phyloP scores from a whole-genome alignment of 2,888 invertebrate genomes.

The Drosophila mimetica region DNA sequence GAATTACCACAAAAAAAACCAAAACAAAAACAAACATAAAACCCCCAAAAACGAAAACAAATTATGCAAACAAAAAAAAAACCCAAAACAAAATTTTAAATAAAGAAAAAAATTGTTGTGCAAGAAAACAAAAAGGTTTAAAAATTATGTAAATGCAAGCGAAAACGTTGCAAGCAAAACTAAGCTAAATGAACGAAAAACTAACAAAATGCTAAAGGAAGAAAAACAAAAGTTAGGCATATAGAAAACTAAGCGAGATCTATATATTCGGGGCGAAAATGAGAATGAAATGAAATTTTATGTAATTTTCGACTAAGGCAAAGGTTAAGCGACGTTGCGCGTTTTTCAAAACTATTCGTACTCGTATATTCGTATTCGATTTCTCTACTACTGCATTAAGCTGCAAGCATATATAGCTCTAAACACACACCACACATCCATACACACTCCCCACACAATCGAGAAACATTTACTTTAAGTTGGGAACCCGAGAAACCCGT shows the following conservation, averaged over 20 bases:
- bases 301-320: conserved; percentile 73
- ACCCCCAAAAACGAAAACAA: conserved; percentile 27
- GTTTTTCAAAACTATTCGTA: conserved; percentile 67
- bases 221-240: conserved; percentile 46
- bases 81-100: conserved; percentile 34
- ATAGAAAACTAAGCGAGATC: conserved; percentile 57
- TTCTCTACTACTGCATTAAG: conserved; percentile 76
- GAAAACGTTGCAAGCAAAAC: conserved; percentile 39
- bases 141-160: conserved; percentile 35
- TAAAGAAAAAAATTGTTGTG: conserved; percentile 57
- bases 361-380: conserved; percentile 58
- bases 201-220: conserved; percentile 27
- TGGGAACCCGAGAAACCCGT: conserved; percentile 42
- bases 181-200: conserved; percentile 43
- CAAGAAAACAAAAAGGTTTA: conserved; percentile 46
- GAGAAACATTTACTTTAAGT: conserved; percentile 46
- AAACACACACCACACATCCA: conserved; percentile 48
- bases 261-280: conserved; percentile 42
- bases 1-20: conserved; percentile 32
- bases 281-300: conserved; percentile 56
- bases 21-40: conserved; percentile 31
- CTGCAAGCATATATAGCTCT: conserved; percentile 55
- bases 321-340: conserved; percentile 74
- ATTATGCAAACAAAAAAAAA: conserved; percentile 27
- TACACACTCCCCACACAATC: conserved; percentile 42